Evolutionary conservation across 2,888 invertebrate genomes (phyloP).

Genomic region (Torymus tubicola): DNA sequence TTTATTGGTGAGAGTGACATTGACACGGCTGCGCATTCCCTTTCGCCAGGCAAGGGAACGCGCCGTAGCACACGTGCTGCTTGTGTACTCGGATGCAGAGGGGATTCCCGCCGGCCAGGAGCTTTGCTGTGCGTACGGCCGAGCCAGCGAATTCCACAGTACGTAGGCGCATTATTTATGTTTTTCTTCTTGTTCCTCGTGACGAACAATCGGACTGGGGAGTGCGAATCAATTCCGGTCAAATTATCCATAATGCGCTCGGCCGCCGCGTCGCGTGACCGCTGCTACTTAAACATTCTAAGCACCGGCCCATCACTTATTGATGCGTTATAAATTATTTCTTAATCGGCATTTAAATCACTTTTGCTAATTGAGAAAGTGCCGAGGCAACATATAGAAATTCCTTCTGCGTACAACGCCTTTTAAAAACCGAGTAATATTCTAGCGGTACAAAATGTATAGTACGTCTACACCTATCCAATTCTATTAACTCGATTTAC

Average conservation of each 20-base stretch:
- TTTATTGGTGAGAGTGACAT: constrained; percentile 23
- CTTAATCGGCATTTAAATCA: not conserved
- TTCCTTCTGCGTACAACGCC: too few relatives aligned
- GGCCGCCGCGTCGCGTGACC: constrained; percentile 3
- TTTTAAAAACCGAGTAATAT: too few relatives aligned
- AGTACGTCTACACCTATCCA: too few relatives aligned
- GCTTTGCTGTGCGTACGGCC: not conserved
- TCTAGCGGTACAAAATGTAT: too few relatives aligned
- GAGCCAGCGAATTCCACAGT: constrained; percentile 1
- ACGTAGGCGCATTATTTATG: not conserved
- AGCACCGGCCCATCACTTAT: not conserved
- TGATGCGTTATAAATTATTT: constrained; percentile 21
- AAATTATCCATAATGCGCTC: not conserved
- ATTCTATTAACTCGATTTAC: too few relatives aligned
- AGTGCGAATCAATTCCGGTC: too few relatives aligned
- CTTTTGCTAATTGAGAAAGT: not conserved
- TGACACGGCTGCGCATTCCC: not conserved
- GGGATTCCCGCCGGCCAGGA: not conserved
- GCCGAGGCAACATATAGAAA: not conserved
- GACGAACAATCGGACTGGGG: too few relatives aligned
- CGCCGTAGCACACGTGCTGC: too few relatives aligned
- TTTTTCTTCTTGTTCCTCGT: too few relatives aligned
- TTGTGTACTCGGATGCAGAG: too few relatives aligned
- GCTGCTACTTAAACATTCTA: constrained; percentile 15
- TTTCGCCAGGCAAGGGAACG: too few relatives aligned